Evolutionary conservation across 2,113 vertebrate genomes (phyloP), one percentile per base, ranked within the genome.

Genomic region (Amphiprion ocellaris): DNA sequence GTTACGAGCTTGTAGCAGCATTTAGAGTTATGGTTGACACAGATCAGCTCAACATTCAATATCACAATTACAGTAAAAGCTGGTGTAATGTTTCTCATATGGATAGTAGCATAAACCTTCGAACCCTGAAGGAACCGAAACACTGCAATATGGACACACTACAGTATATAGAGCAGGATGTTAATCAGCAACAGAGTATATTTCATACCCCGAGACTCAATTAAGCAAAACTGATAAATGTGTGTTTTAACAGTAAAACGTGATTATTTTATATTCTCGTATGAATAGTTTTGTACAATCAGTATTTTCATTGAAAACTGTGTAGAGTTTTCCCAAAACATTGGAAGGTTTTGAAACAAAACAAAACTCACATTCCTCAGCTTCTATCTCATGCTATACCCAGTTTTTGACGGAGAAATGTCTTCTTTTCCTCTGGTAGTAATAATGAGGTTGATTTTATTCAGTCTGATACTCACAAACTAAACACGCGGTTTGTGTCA

Each of bases 11-110:
- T 67, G 80, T 80, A 88, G 91, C 56, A 0, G 86, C 77, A 73
- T 86, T 90, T 53, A 92, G 93, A 93, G 91, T 94, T 93, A 93
- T 87, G 90, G 90, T 81, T 86, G 90, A 93, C 89, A 90, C 89
- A 87, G 90, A 92, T 93, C 88, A 89, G 85, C 89, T 87, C 82
- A 89, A 91, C 88, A 85, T 90, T 93, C 91, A 87, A 89, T 92
- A 93, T 91, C 81, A 90, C 92, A 93, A 94, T 94, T 93, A 92
- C 88, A 94, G 90, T 92, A 93, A 93, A 90, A 93, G 92, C 92
- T 79, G 87, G 84, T 94, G 91, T 94, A 93, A 93, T 93, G 86
- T 91, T 90, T 71, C 77, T 89, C 82, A 58, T 87, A 92, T 89
- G 86, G 69, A 82, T 59, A 60, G 81, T 50, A 74, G 74, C 69